These are phyloP conservation scores for Agrotis ipsilon DNA, from an alignment of 2,888 invertebrate species.

Conservation along the genomic window DNA sequence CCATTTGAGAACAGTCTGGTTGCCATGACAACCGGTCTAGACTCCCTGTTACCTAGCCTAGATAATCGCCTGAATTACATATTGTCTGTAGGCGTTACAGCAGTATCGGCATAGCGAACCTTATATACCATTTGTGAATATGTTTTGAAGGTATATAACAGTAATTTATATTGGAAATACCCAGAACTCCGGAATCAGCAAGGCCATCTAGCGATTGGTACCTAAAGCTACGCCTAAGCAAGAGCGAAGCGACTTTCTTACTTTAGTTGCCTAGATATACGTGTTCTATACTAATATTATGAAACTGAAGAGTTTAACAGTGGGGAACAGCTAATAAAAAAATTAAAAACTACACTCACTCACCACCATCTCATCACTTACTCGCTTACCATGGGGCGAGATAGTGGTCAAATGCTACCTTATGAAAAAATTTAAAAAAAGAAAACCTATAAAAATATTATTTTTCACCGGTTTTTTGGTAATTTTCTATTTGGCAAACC, in stretches of 20 bases:
- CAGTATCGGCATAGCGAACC: conserved; percentile 16
- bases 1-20: conserved; percentile 59
- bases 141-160: conserved; percentile 14
- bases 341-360: too few species aligned
- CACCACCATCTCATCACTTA: too few species aligned
- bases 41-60: conserved; percentile 49
- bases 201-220: background rate
- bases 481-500: too few species aligned
- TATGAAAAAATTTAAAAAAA: background rate
- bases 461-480: too few species aligned
- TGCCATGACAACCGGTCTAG: conserved; percentile 63
- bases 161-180: background rate
- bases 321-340: too few species aligned
- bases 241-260: too few species aligned
- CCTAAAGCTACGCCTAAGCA: background rate
- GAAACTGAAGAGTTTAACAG: too few species aligned
- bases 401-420: background rate
- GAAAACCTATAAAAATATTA: too few species aligned
- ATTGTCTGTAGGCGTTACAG: conserved; percentile 49
- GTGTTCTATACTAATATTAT: background rate
- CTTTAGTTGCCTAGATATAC: background rate
- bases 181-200: background rate
- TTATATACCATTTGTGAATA: conserved; percentile 9
- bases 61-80: conserved; percentile 51
- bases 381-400: too few species aligned